Evolutionary conservation across 2,797 vertebrate genomes (phyloP).

Genomic region (Cossypha caffra): DNA sequence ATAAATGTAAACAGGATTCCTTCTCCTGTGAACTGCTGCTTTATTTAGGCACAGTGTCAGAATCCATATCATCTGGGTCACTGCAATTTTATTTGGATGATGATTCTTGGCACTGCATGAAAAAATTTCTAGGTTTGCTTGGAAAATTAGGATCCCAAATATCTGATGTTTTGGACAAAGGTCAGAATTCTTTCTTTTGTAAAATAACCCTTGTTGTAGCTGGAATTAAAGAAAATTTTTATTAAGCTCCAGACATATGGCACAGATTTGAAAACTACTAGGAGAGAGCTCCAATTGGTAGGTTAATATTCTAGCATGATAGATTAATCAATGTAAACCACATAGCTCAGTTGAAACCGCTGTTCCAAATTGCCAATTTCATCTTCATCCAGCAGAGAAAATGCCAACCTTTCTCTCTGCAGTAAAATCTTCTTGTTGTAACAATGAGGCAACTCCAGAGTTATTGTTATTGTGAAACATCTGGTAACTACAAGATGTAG

Average conservation of each 20-base stretch:
- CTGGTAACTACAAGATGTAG: slow-evolving; percentile 75
- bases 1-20: not conserved
- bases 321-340: slow-evolving; percentile 77
- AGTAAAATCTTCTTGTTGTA: slow-evolving; percentile 75
- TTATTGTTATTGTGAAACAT: slow-evolving; percentile 77
- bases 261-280: slow-evolving; percentile 50
- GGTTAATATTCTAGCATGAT: slow-evolving; percentile 69
- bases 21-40: not conserved
- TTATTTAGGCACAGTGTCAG: not conserved
- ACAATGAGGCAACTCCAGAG: slow-evolving; percentile 66
- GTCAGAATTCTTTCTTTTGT: not conserved
- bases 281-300: slow-evolving; percentile 30
- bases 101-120: not conserved
- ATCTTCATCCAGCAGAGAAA: slow-evolving; percentile 78
- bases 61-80: not conserved
- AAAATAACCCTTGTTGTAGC: not conserved
- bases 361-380: slow-evolving; percentile 73
- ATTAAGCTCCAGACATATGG: slow-evolving; percentile 64
- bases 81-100: not conserved
- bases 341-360: slow-evolving; percentile 66
- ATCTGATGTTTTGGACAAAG: not conserved
- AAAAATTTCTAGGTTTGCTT: not conserved
- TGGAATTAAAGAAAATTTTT: slow-evolving; percentile 55
- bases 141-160: not conserved
- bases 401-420: slow-evolving; percentile 59